Evolutionary conservation across 37 sponge, comb jelly and placozoan genomes (phyloP), one percentile per base, ranked within the genome.

Genomic region (Cladorhizidae sp.): DNA sequence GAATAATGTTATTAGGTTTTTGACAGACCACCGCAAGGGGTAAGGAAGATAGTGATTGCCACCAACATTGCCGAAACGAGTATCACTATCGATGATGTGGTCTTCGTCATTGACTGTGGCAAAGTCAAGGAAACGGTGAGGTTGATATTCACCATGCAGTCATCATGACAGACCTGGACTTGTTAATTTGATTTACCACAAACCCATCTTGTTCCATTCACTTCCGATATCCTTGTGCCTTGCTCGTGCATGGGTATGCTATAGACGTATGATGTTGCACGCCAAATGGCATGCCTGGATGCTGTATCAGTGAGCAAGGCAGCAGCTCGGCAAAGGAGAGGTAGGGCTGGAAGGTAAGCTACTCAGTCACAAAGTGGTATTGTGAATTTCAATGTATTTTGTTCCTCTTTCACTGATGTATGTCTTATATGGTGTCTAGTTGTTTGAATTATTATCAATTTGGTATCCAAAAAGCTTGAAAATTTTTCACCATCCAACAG

Each of bases 41-140:
- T 94, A 33, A 51, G 94, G 40, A 90, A 90, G 83, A 87, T 90
- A 63, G 82, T 94, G 33, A 75, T 94, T 49, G 91, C 94, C 1
- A 94, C 94, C 51, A 90, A 90, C 74, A 90, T 94, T 79, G 94
- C 94, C 26, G 94, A 94, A 85, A 94, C 94, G 56, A 90, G 91
- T 32, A 90, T 96, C 55, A 96, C 97, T 57, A 90, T 96, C 42
- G 92, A 93, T 40, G 94, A 96, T 90, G 94, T 96, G 14, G 89
- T 91, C 51, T 93, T 80, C 77, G 97, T 96, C 7, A 76, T 96
- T 49, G 94, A 96, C 82, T 79, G 80, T 55, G 97, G 97, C 28
- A 91, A 91, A 54, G 89, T 90, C 57, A 93, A 93, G 77, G 93
- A 95, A 55, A 87, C 85, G 12, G 91, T 91, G 50, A 57, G 83